phyloP scores from a whole-genome alignment of 2,113 vertebrate genomes.

The Odocoileus virginianus region DNA sequence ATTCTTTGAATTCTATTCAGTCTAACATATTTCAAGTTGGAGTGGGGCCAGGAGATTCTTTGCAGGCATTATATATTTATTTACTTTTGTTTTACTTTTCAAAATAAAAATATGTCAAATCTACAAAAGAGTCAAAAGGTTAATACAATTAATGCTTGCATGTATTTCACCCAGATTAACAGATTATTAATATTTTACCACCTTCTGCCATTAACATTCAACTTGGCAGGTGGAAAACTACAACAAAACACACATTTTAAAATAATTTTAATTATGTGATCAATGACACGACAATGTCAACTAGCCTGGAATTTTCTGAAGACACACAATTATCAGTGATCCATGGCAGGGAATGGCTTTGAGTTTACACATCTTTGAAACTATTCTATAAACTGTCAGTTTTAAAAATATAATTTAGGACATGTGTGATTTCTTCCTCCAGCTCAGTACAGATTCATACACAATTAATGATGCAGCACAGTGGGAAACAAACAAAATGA shows the following conservation, averaged over 20 bases:
- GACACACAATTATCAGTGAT: background rate
- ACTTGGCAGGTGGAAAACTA: background rate
- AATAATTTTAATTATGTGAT: background rate
- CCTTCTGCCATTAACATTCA: constrained; percentile 10
- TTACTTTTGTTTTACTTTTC: background rate
- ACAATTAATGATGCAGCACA: constrained; percentile 50
- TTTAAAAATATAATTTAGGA: constrained; percentile 34
- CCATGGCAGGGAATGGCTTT: background rate
- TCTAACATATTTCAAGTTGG: constrained; percentile 36
- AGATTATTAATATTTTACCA: constrained; percentile 5
- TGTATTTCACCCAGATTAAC: background rate
- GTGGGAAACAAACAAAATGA: constrained; percentile 33
- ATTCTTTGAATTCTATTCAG: constrained; percentile 32
- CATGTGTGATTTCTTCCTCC: background rate
- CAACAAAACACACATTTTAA: background rate
- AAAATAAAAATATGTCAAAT: background rate
- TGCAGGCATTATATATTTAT: constrained; percentile 1
- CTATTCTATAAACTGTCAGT: background rate
- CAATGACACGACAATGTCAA: background rate
- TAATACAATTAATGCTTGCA: background rate
- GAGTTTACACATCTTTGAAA: background rate
- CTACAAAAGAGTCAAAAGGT: background rate
- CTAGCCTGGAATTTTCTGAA: constrained; percentile 6
- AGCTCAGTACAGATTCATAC: constrained; percentile 11
- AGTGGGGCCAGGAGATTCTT: background rate